Evolutionary conservation across 37 sponge, comb jelly and placozoan genomes (phyloP).

Genomic region (Ephydatia muelleri): DNA sequence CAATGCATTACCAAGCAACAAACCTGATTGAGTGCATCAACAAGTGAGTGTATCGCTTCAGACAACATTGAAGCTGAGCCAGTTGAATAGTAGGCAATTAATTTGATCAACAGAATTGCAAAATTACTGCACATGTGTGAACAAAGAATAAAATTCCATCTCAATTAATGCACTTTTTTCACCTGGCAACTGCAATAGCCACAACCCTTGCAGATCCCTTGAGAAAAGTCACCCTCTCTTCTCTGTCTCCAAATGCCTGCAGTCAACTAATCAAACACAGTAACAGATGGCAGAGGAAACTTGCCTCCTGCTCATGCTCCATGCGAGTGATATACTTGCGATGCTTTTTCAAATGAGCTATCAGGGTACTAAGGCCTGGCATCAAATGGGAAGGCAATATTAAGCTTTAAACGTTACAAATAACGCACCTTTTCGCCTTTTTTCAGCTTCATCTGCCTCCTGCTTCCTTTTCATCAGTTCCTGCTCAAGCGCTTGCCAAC

Average conservation of each 20-base stretch:
- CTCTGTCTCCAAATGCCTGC: conserved; percentile 64
- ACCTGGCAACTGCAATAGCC: conserved; percentile 82
- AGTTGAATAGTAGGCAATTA: conserved; percentile 85
- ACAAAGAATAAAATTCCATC: neutral
- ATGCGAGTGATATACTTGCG: conserved; percentile 57
- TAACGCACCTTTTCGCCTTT: neutral
- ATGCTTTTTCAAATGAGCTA: conserved; percentile 77
- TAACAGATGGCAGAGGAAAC: conserved; percentile 13
- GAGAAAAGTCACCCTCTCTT: conserved; percentile 68
- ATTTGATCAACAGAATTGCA: conserved; percentile 77
- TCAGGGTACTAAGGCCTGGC: conserved; percentile 71
- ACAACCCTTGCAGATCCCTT: conserved; percentile 90
- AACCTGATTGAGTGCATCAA: conserved; percentile 95
- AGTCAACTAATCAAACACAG: neutral
- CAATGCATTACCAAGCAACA: neutral
- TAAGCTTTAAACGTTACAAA: neutral
- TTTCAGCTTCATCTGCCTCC: conserved; percentile 69
- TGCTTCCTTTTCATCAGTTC: conserved; percentile 47
- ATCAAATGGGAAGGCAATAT: neutral
- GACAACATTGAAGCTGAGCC: conserved; percentile 96
- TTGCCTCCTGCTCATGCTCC: conserved; percentile 62
- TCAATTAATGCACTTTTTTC: neutral
- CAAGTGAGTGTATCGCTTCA: conserved; percentile 95
- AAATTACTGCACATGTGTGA: conserved; percentile 68
- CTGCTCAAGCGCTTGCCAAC: conserved; percentile 66